Percentiles rank a stretch among this genome's conserved stretches.
phyloP scores from a whole-genome alignment of 2,113 vertebrate genomes.

The Balaeniceps rex region DNA sequence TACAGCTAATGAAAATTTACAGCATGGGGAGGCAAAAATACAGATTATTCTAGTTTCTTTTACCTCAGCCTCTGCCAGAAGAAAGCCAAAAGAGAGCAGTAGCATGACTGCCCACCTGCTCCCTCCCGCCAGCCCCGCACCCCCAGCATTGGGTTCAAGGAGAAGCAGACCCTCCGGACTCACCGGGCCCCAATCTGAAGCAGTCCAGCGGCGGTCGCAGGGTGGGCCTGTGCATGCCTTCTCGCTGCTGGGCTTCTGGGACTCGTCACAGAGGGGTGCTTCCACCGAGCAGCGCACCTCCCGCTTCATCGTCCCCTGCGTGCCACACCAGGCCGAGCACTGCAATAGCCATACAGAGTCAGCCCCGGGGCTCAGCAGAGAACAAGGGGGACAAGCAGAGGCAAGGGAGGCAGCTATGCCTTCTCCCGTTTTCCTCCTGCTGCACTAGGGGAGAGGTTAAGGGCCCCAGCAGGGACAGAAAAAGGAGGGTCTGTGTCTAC shows the following conservation, averaged over 20 bases:
- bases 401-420: neutral
- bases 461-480: neutral
- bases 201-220: constrained; percentile 83
- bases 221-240: constrained; percentile 76
- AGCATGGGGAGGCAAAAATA: neutral
- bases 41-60: neutral
- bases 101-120: fast-evolving
- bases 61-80: neutral
- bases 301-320: constrained; percentile 71
- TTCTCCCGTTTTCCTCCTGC: neutral
- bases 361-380: neutral
- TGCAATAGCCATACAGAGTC: neutral
- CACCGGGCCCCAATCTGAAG: constrained; percentile 89
- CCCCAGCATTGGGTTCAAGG: fast-evolving
- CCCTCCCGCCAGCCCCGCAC: neutral
- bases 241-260: constrained; percentile 71
- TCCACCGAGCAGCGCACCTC: constrained; percentile 87
- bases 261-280: constrained; percentile 71
- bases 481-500: fast-evolving
- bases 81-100: neutral
- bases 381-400: neutral
- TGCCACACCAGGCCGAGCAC: constrained; percentile 83
- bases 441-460: neutral
- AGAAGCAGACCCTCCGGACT: constrained; percentile 17
- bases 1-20: neutral